phyloP scores from a whole-genome alignment of 2,113 vertebrate species.

The Elgaria multicarinata region DNA sequence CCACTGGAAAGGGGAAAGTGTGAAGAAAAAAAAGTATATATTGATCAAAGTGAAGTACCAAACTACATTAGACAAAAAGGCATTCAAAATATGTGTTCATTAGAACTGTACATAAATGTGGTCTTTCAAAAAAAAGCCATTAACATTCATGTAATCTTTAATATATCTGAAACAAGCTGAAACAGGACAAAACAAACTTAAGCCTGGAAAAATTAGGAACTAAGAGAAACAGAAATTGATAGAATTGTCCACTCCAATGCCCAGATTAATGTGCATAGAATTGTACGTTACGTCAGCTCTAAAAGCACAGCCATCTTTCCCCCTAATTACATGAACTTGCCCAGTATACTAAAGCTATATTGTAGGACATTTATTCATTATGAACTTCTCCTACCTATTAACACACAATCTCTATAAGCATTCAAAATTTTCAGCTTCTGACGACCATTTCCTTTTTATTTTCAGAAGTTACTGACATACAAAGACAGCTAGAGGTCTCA shows the following conservation, averaged over 20 bases:
- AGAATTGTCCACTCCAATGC: background rate
- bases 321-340: background rate
- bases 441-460: slow-evolving; percentile 35
- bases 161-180: too few relatives aligned
- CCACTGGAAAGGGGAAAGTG: background rate
- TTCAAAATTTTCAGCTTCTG: slow-evolving; percentile 26
- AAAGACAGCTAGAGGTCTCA: slow-evolving; percentile 76
- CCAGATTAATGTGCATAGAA: background rate
- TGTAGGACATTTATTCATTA: background rate
- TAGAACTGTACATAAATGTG: too few relatives aligned
- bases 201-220: background rate
- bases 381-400: slow-evolving; percentile 12
- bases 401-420: background rate
- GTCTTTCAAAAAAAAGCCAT: too few relatives aligned
- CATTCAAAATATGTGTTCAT: too few relatives aligned
- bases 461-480: slow-evolving; percentile 60
- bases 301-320: background rate
- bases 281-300: background rate
- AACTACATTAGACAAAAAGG: too few relatives aligned
- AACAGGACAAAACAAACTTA: background rate
- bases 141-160: too few relatives aligned
- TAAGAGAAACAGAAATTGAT: background rate
- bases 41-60: background rate
- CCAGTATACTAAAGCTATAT: background rate
- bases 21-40: background rate